phyloP scores from a whole-genome alignment of 2,113 vertebrate species.

The Podilymbus podiceps region DNA sequence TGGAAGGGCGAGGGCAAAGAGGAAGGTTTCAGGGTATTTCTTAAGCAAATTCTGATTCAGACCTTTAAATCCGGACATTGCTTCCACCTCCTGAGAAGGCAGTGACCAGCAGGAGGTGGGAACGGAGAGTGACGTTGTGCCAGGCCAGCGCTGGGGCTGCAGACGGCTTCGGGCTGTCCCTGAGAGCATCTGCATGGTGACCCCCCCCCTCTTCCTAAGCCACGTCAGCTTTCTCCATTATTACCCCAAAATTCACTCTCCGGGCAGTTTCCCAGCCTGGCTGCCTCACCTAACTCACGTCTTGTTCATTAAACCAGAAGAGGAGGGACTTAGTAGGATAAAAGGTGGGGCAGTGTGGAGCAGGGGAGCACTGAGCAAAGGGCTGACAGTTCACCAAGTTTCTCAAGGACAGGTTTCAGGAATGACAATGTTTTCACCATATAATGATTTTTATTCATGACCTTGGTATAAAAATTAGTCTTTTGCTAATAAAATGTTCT shows the following conservation, averaged over 20 bases:
- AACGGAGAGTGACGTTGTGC: neutral
- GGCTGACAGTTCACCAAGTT: neutral
- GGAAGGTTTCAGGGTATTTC: neutral
- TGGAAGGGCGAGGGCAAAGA: neutral
- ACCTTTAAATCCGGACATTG: neutral
- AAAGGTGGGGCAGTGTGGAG: neutral
- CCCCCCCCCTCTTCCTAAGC: neutral
- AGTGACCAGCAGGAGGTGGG: neutral
- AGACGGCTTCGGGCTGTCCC: neutral
- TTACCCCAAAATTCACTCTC: neutral
- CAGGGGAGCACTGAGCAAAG: neutral
- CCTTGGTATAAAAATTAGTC: constrained; percentile 15
- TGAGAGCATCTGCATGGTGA: neutral
- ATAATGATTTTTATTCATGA: constrained; percentile 34
- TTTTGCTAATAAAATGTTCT: constrained; percentile 22
- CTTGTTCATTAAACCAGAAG: neutral
- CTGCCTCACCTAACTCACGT: neutral
- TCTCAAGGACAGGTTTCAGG: neutral
- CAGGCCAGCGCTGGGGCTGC: accelerated
- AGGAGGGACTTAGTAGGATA: neutral
- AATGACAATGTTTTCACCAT: neutral
- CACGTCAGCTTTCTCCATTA: neutral
- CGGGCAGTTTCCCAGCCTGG: neutral
- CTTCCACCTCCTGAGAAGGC: neutral
- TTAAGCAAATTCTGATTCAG: neutral